phyloP scores from a whole-genome alignment of 2,888 invertebrate genomes.

The Crematogaster levior region DNA sequence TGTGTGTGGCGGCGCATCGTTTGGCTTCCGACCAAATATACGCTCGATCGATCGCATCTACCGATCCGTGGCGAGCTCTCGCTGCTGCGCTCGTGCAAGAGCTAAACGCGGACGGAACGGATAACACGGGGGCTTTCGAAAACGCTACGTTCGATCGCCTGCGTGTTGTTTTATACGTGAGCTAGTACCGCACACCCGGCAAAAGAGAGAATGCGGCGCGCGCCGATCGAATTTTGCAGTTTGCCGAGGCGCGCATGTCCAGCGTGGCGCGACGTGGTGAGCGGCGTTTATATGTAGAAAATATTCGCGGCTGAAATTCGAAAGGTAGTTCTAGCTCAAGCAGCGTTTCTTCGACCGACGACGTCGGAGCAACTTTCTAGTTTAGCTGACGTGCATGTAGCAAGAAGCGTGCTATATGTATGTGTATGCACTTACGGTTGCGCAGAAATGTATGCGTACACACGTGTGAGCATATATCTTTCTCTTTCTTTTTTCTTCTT shows the following conservation, averaged over 20 bases:
- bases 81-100: conserved; percentile 36
- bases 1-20: conserved; percentile 41
- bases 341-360: conserved; percentile 79
- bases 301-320: conserved; percentile 81
- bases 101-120: conserved; percentile 32
- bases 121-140: conserved; percentile 35
- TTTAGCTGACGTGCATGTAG: conserved; percentile 82
- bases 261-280: conserved; percentile 11
- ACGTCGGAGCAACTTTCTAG: conserved; percentile 85
- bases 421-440: conserved; percentile 45
- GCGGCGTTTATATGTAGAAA: conserved; percentile 56
- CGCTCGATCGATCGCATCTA: conserved; percentile 56
- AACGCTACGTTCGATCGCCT: conserved; percentile 47
- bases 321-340: conserved; percentile 81
- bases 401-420: conserved; percentile 35
- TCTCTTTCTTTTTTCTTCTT: conserved; percentile 23
- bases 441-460: conserved; percentile 34
- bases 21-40: conserved; percentile 55
- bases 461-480: not conserved
- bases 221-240: conserved; percentile 53
- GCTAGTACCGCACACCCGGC: conserved; percentile 58
- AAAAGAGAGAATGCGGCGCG: conserved; percentile 59
- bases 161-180: conserved; percentile 50
- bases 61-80: conserved; percentile 52
- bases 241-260: conserved; percentile 43